Evolutionary conservation across 2,888 invertebrate species (phyloP).

Genomic region (Steinernema hermaphroditum): DNA sequence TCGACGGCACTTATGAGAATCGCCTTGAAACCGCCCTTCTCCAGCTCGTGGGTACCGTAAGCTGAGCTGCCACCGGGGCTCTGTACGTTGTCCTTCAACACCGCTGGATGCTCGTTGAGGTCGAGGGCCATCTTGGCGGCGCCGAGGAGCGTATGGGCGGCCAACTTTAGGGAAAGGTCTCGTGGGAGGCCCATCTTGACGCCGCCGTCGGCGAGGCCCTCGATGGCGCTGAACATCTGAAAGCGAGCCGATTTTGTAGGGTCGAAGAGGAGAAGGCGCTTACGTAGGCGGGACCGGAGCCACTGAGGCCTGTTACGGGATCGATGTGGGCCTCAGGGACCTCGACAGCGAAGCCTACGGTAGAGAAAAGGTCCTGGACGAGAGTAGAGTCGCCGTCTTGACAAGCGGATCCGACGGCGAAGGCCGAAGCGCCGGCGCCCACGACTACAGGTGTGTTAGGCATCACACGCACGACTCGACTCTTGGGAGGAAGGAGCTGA

Average conservation of each 20-base stretch:
- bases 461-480: conserved; percentile 66
- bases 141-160: conserved; percentile 85
- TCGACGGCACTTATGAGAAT: conserved; percentile 88
- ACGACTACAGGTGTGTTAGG: conserved; percentile 61
- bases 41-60: conserved; percentile 83
- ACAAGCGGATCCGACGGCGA: conserved; percentile 65
- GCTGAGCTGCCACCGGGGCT: conserved; percentile 85
- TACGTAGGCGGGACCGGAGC: conserved; percentile 72
- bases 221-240: conserved; percentile 75
- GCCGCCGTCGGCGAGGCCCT: conserved; percentile 90
- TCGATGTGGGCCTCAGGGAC: conserved; percentile 73
- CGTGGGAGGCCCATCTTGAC: conserved; percentile 85
- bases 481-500: conserved; percentile 74
- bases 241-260: conserved; percentile 30
- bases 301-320: conserved; percentile 70
- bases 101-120: conserved; percentile 76
- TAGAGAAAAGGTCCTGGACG: conserved; percentile 75
- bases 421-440: conserved; percentile 61
- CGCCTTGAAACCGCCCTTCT: conserved; percentile 78
- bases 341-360: conserved; percentile 82
- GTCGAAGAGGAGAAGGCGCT: conserved; percentile 55
- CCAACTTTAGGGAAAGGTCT: conserved; percentile 81
- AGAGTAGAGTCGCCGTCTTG: conserved; percentile 68
- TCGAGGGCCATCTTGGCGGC: conserved; percentile 83
- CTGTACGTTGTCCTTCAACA: conserved; percentile 89